These are phyloP conservation scores for Cheilosia scutellata DNA, from an alignment of 2,888 invertebrate genomes.

Conservation along the genomic window DNA sequence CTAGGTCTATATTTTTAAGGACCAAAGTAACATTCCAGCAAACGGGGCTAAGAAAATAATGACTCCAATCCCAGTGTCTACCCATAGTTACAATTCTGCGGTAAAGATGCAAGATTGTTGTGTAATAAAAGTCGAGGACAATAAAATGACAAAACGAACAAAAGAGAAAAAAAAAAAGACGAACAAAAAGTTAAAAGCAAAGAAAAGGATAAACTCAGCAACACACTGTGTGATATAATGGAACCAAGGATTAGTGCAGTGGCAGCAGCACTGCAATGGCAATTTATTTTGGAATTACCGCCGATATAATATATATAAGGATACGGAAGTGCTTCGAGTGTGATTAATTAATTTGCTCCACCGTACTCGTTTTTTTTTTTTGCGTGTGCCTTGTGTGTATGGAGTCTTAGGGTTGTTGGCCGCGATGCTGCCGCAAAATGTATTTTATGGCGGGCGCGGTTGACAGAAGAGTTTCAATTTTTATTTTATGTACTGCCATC, in stretches of 20 bases:
- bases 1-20: slow-evolving; percentile 19
- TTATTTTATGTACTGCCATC: slow-evolving; percentile 39
- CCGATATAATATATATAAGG: slow-evolving; percentile 20
- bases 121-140: slow-evolving; percentile 57
- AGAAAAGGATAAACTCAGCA: slow-evolving; percentile 13
- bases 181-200: slow-evolving; percentile 6
- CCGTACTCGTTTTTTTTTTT: slow-evolving; percentile 8
- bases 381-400: neutral
- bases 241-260: slow-evolving; percentile 52
- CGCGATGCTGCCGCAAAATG: slow-evolving; percentile 36
- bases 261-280: slow-evolving; percentile 45
- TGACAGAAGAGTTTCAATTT: slow-evolving; percentile 40
- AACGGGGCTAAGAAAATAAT: slow-evolving; percentile 21
- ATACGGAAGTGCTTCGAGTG: slow-evolving; percentile 64
- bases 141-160: slow-evolving; percentile 22
- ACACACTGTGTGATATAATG: slow-evolving; percentile 32
- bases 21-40: slow-evolving; percentile 34
- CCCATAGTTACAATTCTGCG: slow-evolving; percentile 51
- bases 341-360: slow-evolving; percentile 66
- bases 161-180: neutral
- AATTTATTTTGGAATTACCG: slow-evolving; percentile 68
- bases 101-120: slow-evolving; percentile 66
- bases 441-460: slow-evolving; percentile 33
- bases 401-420: slow-evolving; percentile 42
- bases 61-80: neutral